Base-by-base conservation (phyloP, 30 jellyfish, hydroid and myxozoan genomes). In the Aurelia sp. region DNA sequence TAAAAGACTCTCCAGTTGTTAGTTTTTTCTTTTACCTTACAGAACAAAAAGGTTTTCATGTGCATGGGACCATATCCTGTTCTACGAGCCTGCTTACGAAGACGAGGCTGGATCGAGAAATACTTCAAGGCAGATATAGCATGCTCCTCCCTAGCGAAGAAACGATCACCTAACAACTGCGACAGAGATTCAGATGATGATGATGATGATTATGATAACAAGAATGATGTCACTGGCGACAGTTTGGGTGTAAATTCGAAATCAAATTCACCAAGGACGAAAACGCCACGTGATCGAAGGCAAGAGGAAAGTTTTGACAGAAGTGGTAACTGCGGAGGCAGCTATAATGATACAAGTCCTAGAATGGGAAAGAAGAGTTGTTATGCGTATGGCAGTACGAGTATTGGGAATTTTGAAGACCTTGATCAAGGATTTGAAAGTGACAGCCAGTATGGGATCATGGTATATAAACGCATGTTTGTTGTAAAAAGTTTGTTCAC, bases 21-120 rank as follows among this genome's bases (percentile, higher is more conserved):
- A 44, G 55, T 9, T 44, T 44, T 7, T 7, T 13, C 2, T 12
- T 52, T 71, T 50, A 40, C 73, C 11, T 78, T 72, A 23, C 75
- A 87, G 98, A 64, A 82, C 76, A 92, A 92, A 71, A 92, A 92
- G 74, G 96, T 93, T 15, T 93, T 93, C 80, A 73, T 93, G n/a
- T 93, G 98, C 79, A 80, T 86, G 89, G 98, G 98, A 18, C 98
- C 98, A 13, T 93, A 93, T 48, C 88, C 96, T 30, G 87, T 84
- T n/a, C 47, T 93, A 57, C 90, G 98, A 77, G 84, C 87, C 71
- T 84, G 90, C 71, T 68, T 93, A 50, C 92, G 98, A 50, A 75
- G 86, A 65, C 90, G 98, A 44, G 98, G 98, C 66, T 93, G 98
- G 98, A 81, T 93, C 19, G 98, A 93, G 72, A 88, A 93, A 64